phyloP scores from a whole-genome alignment of 2,888 invertebrate genomes.

The Augiades crinisus region DNA sequence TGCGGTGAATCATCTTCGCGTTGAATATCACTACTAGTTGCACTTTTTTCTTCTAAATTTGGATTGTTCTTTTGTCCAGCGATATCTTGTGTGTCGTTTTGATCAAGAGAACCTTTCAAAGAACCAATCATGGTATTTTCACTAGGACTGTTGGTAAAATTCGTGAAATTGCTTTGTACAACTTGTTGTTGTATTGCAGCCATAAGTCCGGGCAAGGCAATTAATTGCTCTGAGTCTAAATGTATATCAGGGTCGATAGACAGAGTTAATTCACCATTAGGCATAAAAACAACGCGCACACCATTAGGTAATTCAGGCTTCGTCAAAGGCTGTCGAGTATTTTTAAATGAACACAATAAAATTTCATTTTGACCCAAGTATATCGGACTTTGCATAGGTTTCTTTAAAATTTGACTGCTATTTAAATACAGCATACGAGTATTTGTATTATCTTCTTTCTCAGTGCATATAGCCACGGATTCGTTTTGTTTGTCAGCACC shows the following conservation, averaged over 20 bases:
- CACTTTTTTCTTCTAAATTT: too few species aligned
- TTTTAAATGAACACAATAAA: conserved; percentile 54
- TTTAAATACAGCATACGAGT: conserved; percentile 25
- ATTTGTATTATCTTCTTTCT: background rate
- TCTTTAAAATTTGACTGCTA: conserved; percentile 36
- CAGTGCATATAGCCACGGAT: too few species aligned
- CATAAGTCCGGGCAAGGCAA: conserved; percentile 41
- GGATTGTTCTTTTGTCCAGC: too few species aligned
- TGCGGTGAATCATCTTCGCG: too few species aligned
- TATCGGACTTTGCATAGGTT: conserved; percentile 44
- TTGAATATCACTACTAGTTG: too few species aligned
- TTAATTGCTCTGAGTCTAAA: conserved; percentile 36
- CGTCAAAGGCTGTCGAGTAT: conserved; percentile 17
- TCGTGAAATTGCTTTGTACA: background rate
- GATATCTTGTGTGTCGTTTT: too few species aligned
- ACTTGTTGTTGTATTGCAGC: conserved; percentile 44
- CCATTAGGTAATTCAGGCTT: conserved; percentile 40
- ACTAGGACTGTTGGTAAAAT: too few species aligned
- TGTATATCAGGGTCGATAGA: conserved; percentile 38
- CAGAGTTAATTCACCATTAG: conserved; percentile 43
- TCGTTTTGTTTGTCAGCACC: too few species aligned
- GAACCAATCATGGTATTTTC: too few species aligned
- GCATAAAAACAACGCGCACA: conserved; percentile 41
- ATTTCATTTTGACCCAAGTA: conserved; percentile 62
- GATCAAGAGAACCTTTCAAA: too few species aligned